phyloP scores from a whole-genome alignment of 2,113 vertebrate genomes.

The Columba livia region DNA sequence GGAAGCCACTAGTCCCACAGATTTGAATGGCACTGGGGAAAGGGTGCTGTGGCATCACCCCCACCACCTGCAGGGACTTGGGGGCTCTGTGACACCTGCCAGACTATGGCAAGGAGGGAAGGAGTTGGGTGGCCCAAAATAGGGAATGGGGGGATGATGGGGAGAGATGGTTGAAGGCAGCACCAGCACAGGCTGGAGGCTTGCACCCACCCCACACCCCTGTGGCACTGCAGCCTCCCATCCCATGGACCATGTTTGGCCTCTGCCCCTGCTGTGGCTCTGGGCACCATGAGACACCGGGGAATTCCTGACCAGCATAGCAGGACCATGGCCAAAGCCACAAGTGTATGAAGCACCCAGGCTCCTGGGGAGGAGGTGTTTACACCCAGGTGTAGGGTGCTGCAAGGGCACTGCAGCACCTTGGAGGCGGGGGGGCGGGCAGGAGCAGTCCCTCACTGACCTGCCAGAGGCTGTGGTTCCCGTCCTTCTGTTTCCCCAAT shows the following conservation, averaged over 20 bases:
- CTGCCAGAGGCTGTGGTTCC: background rate
- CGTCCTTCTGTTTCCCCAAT: background rate
- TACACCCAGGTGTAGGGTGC: background rate
- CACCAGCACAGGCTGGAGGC: background rate
- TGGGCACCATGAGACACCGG: background rate
- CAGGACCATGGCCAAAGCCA: background rate
- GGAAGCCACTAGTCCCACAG: background rate
- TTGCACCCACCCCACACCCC: background rate
- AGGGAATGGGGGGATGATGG: too few species aligned
- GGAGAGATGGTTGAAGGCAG: background rate
- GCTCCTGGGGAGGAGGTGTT: background rate
- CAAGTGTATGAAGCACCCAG: background rate
- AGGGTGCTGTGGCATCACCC: background rate
- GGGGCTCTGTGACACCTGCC: background rate
- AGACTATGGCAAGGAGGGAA: background rate
- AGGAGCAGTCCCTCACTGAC: background rate
- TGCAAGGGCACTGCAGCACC: background rate
- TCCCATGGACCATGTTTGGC: background rate
- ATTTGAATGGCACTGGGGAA: background rate
- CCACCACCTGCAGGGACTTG: fast-evolving
- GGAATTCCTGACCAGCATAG: fast-evolving
- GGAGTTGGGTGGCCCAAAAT: fast-evolving
- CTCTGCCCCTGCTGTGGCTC: fast-evolving
- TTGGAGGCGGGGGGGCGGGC: fast-evolving
- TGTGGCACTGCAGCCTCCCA: background rate